phyloP scores from a whole-genome alignment of 2,113 vertebrate genomes.

The Ammospiza nelsoni region DNA sequence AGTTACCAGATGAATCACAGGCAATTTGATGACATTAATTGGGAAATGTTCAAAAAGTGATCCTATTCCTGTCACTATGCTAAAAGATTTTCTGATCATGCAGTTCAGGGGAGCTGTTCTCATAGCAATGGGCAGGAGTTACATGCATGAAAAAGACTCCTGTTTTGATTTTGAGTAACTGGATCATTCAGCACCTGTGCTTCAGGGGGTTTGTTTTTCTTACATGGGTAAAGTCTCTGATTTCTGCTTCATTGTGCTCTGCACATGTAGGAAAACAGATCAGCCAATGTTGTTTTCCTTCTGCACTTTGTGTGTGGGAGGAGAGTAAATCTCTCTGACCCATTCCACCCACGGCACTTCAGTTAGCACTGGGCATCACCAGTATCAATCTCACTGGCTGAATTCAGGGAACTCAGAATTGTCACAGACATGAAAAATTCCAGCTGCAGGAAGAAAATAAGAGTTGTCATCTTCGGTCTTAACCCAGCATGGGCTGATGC shows the following conservation, averaged over 20 bases:
- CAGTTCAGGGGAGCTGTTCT: not conserved
- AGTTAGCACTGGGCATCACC: not conserved
- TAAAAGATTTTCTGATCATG: not conserved
- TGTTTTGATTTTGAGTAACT: not conserved
- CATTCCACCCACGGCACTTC: not conserved
- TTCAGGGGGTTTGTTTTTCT: not conserved
- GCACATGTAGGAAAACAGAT: not conserved
- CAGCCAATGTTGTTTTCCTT: conserved; percentile 22
- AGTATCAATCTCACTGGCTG: not conserved
- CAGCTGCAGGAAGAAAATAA: not conserved
- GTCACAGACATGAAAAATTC: not conserved
- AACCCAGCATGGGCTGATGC: not conserved
- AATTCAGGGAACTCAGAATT: not conserved
- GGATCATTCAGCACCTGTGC: not conserved
- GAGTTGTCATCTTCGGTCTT: not conserved
- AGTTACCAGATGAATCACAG: not conserved
- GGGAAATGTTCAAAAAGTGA: not conserved
- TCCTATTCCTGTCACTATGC: not conserved
- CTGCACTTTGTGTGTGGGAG: not conserved
- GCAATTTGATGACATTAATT: not conserved
- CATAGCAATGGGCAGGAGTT: not conserved
- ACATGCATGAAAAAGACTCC: not conserved
- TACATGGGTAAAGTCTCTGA: not conserved
- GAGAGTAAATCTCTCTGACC: conserved; percentile 46
- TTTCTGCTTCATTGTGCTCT: not conserved